Base-by-base conservation (phyloP, 2,888 invertebrate species). In the Unio pictorum region DNA sequence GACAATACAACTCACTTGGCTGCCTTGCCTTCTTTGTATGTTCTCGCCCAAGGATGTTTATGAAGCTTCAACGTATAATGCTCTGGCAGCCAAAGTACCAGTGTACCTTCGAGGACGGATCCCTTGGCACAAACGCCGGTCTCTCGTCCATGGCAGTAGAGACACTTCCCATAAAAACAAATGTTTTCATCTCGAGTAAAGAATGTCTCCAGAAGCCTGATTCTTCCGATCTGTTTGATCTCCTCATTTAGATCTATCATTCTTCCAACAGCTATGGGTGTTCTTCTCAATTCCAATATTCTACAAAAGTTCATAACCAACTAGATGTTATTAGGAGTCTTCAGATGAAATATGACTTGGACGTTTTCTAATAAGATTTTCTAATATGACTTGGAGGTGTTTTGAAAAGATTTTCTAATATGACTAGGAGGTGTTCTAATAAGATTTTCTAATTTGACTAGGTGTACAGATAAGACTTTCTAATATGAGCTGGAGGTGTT, bases 121-220 rank as follows among this genome's bases (percentile, higher is more conserved):
- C 93, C 92, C 80, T 94, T 92, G 63, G 93, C 93, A 90, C 98
- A 98, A 23, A 97, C 94, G 0, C 95, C 94, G 88, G 96, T 95
- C 76, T 94, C 93, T 75, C 93, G 92, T 6, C 83, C 84, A 73
- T 76, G 60, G 89, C 98, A 98, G 89, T 96, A 97, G 88, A 93
- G 93, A 87, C 98, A 98, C 87, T 94, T 94, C 0, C 98, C 98
- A 90, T 94, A 97, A 68, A 98, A 93, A 89, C 98, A 98, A 30
- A 93, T 93, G 89, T 92, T 87, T 90, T 66, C 91, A 92, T 93
- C 92, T 90, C 92, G 92, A 80, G 92, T 92, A 76, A 93, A 93
- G 90, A 94, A 95, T 20, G 95, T 95, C 69, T 92, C 92, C 81
- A 92, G 91, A 26, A 96, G 91, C 75, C 92, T 92, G 59, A 90